phyloP scores from a whole-genome alignment of 2,113 vertebrate species.

The Columba livia region DNA sequence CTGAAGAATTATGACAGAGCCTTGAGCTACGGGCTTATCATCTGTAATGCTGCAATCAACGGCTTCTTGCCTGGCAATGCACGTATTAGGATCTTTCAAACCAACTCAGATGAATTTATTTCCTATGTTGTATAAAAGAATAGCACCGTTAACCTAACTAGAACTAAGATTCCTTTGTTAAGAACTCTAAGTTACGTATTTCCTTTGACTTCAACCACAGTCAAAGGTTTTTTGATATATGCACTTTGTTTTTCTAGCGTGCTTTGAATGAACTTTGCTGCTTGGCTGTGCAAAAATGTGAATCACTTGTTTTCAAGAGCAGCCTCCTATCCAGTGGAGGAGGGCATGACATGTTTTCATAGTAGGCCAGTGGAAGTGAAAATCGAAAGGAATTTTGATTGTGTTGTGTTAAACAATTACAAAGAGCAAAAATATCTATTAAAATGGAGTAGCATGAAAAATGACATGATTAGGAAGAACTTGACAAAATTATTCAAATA shows the following conservation, averaged over 20 bases:
- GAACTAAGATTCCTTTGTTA: background rate
- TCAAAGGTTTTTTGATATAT: background rate
- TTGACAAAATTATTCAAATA: conserved; percentile 3
- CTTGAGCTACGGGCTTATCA: background rate
- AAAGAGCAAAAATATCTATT: background rate
- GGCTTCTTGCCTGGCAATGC: background rate
- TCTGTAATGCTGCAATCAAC: background rate
- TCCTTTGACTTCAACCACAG: conserved; percentile 6
- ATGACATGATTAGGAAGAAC: background rate
- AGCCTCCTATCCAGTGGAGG: background rate
- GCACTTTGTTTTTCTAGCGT: background rate
- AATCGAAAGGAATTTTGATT: conserved; percentile 25
- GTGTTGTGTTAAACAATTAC: background rate
- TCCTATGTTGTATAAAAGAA: background rate
- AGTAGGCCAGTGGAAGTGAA: background rate
- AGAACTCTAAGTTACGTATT: conserved; percentile 18
- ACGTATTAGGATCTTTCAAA: background rate
- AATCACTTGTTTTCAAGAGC: conserved; percentile 2
- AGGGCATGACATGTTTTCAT: conserved; percentile 22
- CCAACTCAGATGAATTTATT: background rate
- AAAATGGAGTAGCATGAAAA: background rate
- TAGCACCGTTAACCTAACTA: background rate
- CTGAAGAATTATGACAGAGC: background rate
- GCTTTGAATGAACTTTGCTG: conserved; percentile 9
- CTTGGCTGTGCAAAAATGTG: conserved; percentile 35